A percentile compares a stretch with the other conserved stretches of the same genome.
These are phyloP conservation scores for Cyclophora punctaria DNA, from an alignment of 2,888 invertebrate genomes.

Conservation along the genomic window DNA sequence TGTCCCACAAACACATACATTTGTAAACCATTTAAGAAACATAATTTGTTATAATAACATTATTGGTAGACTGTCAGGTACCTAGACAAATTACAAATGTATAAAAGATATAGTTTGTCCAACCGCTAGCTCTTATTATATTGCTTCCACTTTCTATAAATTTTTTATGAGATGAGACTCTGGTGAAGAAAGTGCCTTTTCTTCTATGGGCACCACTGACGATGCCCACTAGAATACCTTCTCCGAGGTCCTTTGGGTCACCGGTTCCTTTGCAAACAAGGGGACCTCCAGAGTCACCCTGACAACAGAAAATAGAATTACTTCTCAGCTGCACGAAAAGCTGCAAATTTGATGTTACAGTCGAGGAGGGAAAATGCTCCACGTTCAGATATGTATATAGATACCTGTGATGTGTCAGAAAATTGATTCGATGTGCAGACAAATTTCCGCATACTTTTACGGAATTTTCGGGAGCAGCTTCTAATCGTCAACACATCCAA, in stretches of 20 bases:
- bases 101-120: too few relatives aligned
- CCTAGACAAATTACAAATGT: too few relatives aligned
- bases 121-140: too few relatives aligned
- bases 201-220: slow-evolving; percentile 10
- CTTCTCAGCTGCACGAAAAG: neutral
- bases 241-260: slow-evolving; percentile 4
- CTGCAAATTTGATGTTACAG: slow-evolving; percentile 3
- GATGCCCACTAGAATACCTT: neutral
- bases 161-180: slow-evolving; percentile 22
- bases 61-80: too few relatives aligned
- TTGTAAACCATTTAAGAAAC: too few relatives aligned
- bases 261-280: slow-evolving; percentile 17
- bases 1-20: too few relatives aligned
- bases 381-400: neutral
- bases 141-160: slow-evolving; percentile 8
- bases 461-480: slow-evolving; percentile 25
- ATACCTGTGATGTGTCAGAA: slow-evolving; percentile 34
- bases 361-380: too few relatives aligned
- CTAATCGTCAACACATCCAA: slow-evolving; percentile 20
- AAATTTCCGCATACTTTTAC: slow-evolving; percentile 30
- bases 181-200: slow-evolving; percentile 26
- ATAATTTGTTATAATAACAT: too few relatives aligned
- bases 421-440: slow-evolving; percentile 33
- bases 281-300: slow-evolving; percentile 23
- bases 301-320: neutral